Evolutionary conservation across 1,140 invertebrate genomes (phyloP).

Genomic region (Dinoponera quadriceps): DNA sequence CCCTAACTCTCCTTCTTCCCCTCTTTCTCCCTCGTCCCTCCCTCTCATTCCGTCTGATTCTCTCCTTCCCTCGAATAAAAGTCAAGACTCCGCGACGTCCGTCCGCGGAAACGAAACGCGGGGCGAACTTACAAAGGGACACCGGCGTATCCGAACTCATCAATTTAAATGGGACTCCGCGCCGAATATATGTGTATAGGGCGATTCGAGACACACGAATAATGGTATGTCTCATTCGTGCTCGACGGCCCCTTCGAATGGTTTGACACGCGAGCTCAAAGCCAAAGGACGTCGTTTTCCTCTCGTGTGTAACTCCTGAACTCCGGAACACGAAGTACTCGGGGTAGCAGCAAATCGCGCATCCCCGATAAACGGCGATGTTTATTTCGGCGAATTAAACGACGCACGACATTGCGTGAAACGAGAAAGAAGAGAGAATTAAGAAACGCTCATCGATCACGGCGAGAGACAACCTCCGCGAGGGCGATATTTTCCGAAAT

Average conservation of each 20-base stretch:
- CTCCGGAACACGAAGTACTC: background rate
- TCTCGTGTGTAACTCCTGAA: background rate
- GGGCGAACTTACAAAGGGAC: constrained; percentile 32
- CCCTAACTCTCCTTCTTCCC: background rate
- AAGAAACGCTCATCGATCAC: too few species aligned
- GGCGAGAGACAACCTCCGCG: too few species aligned
- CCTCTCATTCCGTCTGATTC: too few species aligned
- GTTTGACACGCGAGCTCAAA: constrained; percentile 2
- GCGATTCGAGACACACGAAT: constrained; percentile 39
- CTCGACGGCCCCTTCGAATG: constrained; percentile 26
- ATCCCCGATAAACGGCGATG: too few species aligned
- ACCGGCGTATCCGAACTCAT: constrained; percentile 9
- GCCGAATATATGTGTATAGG: constrained; percentile 36
- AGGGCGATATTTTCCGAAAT: too few species aligned
- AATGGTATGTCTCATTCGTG: constrained; percentile 17
- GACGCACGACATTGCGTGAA: too few species aligned
- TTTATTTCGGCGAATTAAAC: too few species aligned
- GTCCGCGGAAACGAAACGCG: constrained; percentile 20
- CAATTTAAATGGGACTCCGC: constrained; percentile 43
- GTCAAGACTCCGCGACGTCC: constrained; percentile 12
- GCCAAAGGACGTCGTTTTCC: constrained; percentile 15
- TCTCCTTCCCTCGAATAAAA: constrained; percentile 13
- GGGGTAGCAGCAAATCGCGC: background rate
- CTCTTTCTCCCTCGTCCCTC: too few species aligned
- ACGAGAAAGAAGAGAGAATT: too few species aligned